Evolutionary conservation across 2,797 vertebrate species (phyloP).

Genomic region (Myripristis jacobus): DNA sequence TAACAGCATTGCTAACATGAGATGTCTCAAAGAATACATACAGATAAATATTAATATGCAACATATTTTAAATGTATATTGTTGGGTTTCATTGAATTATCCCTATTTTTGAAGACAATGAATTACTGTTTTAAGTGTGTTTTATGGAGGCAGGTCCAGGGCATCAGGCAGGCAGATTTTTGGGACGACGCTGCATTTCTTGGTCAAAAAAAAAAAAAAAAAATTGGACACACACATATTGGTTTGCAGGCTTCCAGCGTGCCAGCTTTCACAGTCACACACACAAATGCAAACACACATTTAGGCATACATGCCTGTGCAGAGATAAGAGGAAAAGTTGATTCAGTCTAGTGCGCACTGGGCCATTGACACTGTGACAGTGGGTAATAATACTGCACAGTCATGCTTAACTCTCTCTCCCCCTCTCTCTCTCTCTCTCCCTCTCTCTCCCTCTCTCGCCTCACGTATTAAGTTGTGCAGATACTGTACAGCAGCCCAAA

Average conservation of each 20-base stretch:
- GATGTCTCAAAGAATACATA: too few relatives aligned
- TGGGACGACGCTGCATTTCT: background rate
- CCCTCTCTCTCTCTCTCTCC: background rate
- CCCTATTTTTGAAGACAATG: too few relatives aligned
- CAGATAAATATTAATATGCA: too few relatives aligned
- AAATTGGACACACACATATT: background rate
- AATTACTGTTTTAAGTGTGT: too few relatives aligned
- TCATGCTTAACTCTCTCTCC: slow-evolving; percentile 56
- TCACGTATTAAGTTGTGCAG: too few relatives aligned
- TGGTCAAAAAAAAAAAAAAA: too few relatives aligned
- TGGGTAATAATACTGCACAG: slow-evolving; percentile 58
- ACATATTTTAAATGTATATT: too few relatives aligned
- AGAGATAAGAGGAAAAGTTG: slow-evolving; percentile 60
- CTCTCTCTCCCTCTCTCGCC: too few relatives aligned
- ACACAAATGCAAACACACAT: slow-evolving; percentile 16
- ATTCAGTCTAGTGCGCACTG: slow-evolving; percentile 64
- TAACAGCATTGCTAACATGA: too few relatives aligned
- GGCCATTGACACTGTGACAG: slow-evolving; percentile 55
- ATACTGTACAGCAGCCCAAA: too few relatives aligned
- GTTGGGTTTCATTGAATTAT: too few relatives aligned
- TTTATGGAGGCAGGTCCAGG: too few relatives aligned
- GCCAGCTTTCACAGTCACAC: slow-evolving; percentile 8
- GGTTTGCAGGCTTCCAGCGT: background rate
- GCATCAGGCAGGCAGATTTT: background rate
- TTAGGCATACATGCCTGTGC: background rate